These are phyloP conservation scores for Melanotaenia trifasciata DNA, from an alignment of 2,797 vertebrate genomes.

Conservation along the genomic window DNA sequence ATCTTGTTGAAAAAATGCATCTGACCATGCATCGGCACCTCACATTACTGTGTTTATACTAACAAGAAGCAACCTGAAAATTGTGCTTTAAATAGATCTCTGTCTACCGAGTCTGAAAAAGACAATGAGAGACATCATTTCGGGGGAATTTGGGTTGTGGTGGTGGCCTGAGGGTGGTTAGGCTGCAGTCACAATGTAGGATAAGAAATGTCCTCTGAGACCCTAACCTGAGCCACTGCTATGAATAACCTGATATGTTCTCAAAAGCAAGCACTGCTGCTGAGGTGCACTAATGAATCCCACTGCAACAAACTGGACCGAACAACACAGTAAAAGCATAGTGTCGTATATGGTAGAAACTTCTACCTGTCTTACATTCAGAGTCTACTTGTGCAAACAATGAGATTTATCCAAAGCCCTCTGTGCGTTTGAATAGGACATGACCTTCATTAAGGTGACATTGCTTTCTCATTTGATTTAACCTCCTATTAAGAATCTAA, in stretches of 20 bases:
- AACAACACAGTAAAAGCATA: slow-evolving; percentile 18
- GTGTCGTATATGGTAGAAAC: neutral
- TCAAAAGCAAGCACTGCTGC: slow-evolving; percentile 50
- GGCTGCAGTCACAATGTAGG: slow-evolving; percentile 49
- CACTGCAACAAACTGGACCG: slow-evolving; percentile 48
- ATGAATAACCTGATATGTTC: slow-evolving; percentile 76
- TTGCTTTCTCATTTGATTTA: slow-evolving; percentile 49
- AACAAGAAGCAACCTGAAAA: slow-evolving; percentile 24
- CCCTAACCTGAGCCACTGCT: slow-evolving; percentile 61
- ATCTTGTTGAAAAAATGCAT: slow-evolving; percentile 28
- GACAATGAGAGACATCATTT: slow-evolving; percentile 36
- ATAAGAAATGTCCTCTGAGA: slow-evolving; percentile 49
- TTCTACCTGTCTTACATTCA: slow-evolving; percentile 15
- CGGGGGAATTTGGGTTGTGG: slow-evolving; percentile 55
- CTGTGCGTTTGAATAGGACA: slow-evolving; percentile 18
- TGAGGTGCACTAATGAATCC: slow-evolving; percentile 64
- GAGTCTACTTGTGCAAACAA: slow-evolving; percentile 17
- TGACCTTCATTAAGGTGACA: slow-evolving; percentile 62
- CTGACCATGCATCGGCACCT: slow-evolving; percentile 40
- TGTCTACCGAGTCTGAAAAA: slow-evolving; percentile 20
- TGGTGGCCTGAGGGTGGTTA: slow-evolving; percentile 43
- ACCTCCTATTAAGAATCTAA: slow-evolving; percentile 50
- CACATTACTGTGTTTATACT: neutral
- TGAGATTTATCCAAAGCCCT: neutral
- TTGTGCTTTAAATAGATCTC: slow-evolving; percentile 38